Base-by-base conservation (phyloP, 2,113 vertebrate genomes). In the Ploceus nigricollis region DNA sequence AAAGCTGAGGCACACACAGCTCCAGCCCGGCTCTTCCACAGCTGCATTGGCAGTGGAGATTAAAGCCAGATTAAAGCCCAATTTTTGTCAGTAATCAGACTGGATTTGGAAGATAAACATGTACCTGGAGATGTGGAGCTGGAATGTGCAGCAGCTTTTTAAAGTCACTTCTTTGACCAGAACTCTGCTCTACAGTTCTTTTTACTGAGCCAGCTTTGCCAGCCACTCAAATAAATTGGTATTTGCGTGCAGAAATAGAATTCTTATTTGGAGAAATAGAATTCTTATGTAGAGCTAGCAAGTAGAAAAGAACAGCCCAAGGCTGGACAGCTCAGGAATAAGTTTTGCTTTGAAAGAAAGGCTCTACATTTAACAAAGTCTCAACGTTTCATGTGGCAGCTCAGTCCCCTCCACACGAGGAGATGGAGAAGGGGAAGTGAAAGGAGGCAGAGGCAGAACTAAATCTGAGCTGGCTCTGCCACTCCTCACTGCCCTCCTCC, bases 51-150 rank as follows among this genome's bases (percentile, higher is more conserved):
- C 8, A 5, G 42, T 50, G 63, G 37, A 66, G 15, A 81, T 82
- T n/a, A n/a, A n/a, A 96, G 92, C 48, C 53, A 72, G 91, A 93
- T 91, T 87, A 95, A 92, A 93, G 33, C 11, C 7, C 56, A 47
- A 23, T 87, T 89, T 90, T 63, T 83, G 71, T 63, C 84, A 78
- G 44, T 18, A 82, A 85, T 89, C 66, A 56, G 70, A 58, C 31
- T 70, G 77, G 63, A 69, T 18, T 92, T 92, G 27, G 47, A 42
- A 75, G 56, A 90, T 47, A 69, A 93, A 84, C 33, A 18, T 5
- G 3, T 50, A 86, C 79, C 72, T 45, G 5, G 82, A 90, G 77
- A 75, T 65, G 82, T 37, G 56, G 35, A 78, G 69, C 45, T 87
- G 71, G 31, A 94, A 79, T 7, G 2, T 27, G 50, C 66, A 76